Evolutionary conservation across 2,113 vertebrate species (phyloP).

Genomic region (Phocoena phocoena): DNA sequence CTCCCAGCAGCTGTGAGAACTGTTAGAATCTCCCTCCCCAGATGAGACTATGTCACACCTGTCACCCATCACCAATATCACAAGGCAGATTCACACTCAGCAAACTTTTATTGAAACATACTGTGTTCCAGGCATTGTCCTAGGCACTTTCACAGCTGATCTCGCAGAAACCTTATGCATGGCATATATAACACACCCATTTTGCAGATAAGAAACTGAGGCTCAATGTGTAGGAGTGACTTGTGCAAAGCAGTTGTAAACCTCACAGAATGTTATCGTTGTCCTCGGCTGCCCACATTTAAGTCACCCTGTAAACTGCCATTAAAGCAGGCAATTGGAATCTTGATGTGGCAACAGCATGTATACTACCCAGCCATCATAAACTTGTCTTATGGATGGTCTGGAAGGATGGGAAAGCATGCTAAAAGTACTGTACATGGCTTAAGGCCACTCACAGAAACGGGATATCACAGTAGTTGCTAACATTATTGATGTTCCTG

Average conservation of each 20-base stretch:
- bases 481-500: background rate
- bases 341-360: background rate
- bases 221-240: background rate
- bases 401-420: background rate
- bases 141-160: background rate
- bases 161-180: background rate
- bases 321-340: background rate
- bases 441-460: background rate
- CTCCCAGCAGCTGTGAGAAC: constrained; percentile 16
- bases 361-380: background rate
- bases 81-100: background rate
- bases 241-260: background rate
- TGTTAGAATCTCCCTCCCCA: background rate
- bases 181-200: background rate
- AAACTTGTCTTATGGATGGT: background rate
- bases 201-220: background rate
- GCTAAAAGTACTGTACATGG: background rate
- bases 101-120: background rate
- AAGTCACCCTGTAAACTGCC: background rate
- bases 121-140: background rate
- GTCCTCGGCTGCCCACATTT: background rate
- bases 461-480: background rate
- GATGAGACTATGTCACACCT: background rate
- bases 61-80: background rate
- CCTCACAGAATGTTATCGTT: background rate